phyloP scores from a whole-genome alignment of 30 jellyfish, hydroid and myxozoan genomes.

The Hydra vulgaris region DNA sequence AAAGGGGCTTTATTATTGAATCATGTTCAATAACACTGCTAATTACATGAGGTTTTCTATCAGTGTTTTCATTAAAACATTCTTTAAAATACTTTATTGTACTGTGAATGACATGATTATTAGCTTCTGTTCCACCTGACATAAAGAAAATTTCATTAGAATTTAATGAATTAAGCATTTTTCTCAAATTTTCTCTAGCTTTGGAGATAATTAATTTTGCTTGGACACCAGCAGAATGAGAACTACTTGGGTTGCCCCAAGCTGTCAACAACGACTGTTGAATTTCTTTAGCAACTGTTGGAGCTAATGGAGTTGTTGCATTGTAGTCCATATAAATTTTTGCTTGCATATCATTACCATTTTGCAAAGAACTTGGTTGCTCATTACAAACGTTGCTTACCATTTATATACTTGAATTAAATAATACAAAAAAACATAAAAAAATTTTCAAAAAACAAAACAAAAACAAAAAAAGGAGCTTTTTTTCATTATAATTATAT shows the following conservation, averaged over 20 bases:
- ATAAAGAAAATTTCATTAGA: constrained; percentile 48
- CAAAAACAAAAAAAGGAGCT: not conserved
- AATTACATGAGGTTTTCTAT: constrained; percentile 46
- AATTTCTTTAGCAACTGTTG: constrained; percentile 56
- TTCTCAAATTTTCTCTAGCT: constrained; percentile 47
- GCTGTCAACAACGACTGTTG: constrained; percentile 47
- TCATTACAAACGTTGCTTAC: not conserved
- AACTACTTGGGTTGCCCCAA: constrained; percentile 97
- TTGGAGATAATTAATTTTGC: constrained; percentile 58
- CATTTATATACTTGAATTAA: not conserved
- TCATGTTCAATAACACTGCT: constrained; percentile 75
- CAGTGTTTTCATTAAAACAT: not conserved
- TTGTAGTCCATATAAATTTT: constrained; percentile 63
- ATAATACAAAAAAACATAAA: too few species aligned
- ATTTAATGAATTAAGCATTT: constrained; percentile 41
- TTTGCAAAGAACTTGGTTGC: not conserved
- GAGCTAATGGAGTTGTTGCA: constrained; percentile 95
- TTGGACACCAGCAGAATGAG: constrained; percentile 62
- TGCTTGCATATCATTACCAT: not conserved
- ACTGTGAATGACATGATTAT: constrained; percentile 32
- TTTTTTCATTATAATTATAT: not conserved
- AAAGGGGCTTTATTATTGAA: constrained; percentile 47
- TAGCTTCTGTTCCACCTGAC: constrained; percentile 95
- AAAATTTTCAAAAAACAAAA: not conserved
- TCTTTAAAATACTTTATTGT: constrained; percentile 9